Conservation (phyloP, 2,888 invertebrate species). For the Panzeria rudis region DNA sequence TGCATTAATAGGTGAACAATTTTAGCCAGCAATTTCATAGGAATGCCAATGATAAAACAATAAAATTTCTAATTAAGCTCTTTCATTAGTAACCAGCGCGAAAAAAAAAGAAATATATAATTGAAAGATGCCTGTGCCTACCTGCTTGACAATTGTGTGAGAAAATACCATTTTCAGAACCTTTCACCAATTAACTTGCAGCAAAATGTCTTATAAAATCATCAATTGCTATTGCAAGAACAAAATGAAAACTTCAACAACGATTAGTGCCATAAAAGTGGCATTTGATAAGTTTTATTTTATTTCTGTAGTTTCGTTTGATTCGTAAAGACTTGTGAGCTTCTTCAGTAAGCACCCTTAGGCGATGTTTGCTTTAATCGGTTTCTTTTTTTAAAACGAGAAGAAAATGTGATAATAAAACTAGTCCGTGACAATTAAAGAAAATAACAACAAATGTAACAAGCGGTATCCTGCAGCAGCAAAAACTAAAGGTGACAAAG, state of each 20-base stretch:
- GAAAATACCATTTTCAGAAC: conserved; percentile 69
- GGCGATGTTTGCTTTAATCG: conserved; percentile 23
- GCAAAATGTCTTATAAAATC: conserved; percentile 48
- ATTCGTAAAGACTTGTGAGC: conserved; percentile 6
- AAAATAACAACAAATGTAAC: conserved; percentile 16
- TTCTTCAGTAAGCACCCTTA: conserved; percentile 57
- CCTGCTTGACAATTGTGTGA: conserved; percentile 62
- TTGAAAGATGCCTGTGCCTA: not conserved
- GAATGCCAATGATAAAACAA: conserved; percentile 29
- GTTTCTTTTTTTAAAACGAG: not conserved
- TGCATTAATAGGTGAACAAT: not conserved
- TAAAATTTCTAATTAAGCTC: conserved; percentile 18
- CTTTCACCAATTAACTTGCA: conserved; percentile 67
- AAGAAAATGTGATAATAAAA: conserved; percentile 47
- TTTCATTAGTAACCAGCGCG: not conserved
- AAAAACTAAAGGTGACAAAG: not conserved
- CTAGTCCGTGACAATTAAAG: conserved; percentile 62
- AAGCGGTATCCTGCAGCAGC: conserved; percentile 10
- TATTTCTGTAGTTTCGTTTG: not conserved
- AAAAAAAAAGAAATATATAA: not conserved
- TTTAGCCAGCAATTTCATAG: not conserved
- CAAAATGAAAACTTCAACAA: conserved; percentile 7
- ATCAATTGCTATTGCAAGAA: conserved; percentile 34
- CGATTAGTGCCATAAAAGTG: conserved; percentile 19
- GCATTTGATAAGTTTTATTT: conserved; percentile 15